A percentile compares a stretch with the other conserved stretches of the same genome.
These are phyloP conservation scores for Flexamia atlantica DNA, from an alignment of 2,888 invertebrate species.

Conservation along the genomic window DNA sequence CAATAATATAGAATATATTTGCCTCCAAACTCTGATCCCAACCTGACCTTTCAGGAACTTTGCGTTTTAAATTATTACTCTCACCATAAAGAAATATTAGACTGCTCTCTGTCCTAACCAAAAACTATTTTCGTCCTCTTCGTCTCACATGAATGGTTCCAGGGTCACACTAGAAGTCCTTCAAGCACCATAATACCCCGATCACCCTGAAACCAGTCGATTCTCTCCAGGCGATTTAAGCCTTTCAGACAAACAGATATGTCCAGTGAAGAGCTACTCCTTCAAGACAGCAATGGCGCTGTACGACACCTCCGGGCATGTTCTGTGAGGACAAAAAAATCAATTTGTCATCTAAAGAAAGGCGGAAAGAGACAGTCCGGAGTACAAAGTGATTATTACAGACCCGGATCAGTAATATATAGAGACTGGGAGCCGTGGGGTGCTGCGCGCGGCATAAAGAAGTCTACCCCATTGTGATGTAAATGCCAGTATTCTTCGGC, in stretches of 20 bases:
- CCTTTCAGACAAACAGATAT: neutral
- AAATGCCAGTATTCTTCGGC: conserved; percentile 62
- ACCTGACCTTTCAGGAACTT: too few relatives aligned
- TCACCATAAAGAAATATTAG: too few relatives aligned
- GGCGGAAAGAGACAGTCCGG: conserved; percentile 56
- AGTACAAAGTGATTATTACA: conserved; percentile 59
- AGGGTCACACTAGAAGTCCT: too few relatives aligned
- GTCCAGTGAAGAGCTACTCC: neutral
- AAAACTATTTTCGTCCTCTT: too few relatives aligned
- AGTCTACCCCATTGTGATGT: conserved; percentile 62
- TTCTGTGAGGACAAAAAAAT: conserved; percentile 38
- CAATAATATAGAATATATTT: too few relatives aligned
- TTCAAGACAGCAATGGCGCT: neutral
- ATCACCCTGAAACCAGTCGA: too few relatives aligned
- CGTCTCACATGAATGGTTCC: too few relatives aligned
- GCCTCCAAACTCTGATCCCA: too few relatives aligned
- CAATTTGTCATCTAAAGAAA: conserved; percentile 59
- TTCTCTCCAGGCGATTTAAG: neutral
- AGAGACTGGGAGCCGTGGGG: conserved; percentile 55
- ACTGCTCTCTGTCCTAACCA: too few relatives aligned
- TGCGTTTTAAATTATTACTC: too few relatives aligned
- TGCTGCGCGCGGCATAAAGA: conserved; percentile 57
- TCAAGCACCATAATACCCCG: too few relatives aligned
- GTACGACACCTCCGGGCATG: conserved; percentile 35
- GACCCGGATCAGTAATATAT: conserved; percentile 53